Evolutionary conservation across 2,797 vertebrate genomes (phyloP), one percentile per base, ranked within the genome.

Genomic region (Chromobotia macracanthus): DNA sequence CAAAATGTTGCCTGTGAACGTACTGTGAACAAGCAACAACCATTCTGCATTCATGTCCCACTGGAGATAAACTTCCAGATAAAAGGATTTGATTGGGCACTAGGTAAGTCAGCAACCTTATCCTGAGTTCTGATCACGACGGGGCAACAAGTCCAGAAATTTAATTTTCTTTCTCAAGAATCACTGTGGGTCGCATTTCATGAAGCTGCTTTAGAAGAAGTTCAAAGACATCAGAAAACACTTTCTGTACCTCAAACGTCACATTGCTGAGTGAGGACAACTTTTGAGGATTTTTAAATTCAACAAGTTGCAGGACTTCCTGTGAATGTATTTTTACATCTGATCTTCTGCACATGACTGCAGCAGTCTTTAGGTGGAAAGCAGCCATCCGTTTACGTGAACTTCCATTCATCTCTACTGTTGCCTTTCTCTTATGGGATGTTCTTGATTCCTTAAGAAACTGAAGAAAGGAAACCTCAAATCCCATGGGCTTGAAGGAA

Each of bases 401-500:
- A 79, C 88, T 87, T 0, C 86, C 25, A 12, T 84, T 85, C 19
- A 87, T 79, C 80, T 87, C 84, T 16, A 77, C 73, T 1, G 61
- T 16, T 0, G 73, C 75, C 38, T 75, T 85, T 21, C 72, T 80
- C 68, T 82, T 83, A 2, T 31, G 91, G 61, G 95, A 93, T 69
- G 96, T 93, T 69, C 93, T 95, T 10, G 96, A 95, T 86, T 98
- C 95, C 81, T 98, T 96, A n/a, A 99, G 91, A 84, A 99, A 99
- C 83, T 98, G 95, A 58, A 99, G 91, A 89, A 99, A 99, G 0
- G 98, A 98, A 72, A 95, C 95, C 90, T 99, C 97, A 84, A 99
- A 99, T 35, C 97, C 97, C 96, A 99, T 97, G 0, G 98, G 98
- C 80, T 97, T 99, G 82, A 99, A 99, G 0, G 97, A 94, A 83